Evolutionary conservation across 2,797 vertebrate genomes (phyloP).

Genomic region (Manis crassicaudata): DNA sequence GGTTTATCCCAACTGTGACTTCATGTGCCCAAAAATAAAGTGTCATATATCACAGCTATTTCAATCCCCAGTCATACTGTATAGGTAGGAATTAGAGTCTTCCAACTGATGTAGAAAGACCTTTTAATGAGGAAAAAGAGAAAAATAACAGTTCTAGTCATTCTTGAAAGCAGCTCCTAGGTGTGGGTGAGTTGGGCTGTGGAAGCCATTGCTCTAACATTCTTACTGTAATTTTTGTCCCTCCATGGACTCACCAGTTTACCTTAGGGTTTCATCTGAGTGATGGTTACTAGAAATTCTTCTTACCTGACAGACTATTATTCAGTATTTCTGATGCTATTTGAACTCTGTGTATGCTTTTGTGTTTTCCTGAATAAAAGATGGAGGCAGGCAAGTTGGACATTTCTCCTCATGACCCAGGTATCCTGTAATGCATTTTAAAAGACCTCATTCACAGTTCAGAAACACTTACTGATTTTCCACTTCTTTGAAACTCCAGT

Average conservation of each 20-base stretch:
- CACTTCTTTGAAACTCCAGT: neutral
- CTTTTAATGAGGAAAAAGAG: neutral
- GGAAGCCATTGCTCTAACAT: neutral
- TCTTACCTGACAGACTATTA: neutral
- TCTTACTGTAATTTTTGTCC: neutral
- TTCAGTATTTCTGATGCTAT: neutral
- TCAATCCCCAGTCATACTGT: neutral
- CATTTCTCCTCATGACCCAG: neutral
- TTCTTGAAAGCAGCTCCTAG: neutral
- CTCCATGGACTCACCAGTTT: neutral
- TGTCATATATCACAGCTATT: neutral
- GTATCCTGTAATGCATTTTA: neutral
- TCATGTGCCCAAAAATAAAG: neutral
- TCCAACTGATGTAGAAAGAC: neutral
- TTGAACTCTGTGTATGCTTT: neutral
- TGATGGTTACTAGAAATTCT: neutral
- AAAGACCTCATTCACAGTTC: neutral
- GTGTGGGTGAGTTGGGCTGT: neutral
- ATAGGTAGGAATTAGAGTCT: neutral
- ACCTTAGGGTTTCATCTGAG: neutral
- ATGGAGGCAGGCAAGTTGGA: neutral
- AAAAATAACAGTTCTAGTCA: neutral
- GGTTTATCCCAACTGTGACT: neutral
- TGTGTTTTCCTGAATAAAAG: neutral
- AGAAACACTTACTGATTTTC: slow-evolving; percentile 35